A percentile compares a stretch with the other conserved stretches of the same genome.
Evolutionary conservation across 2,797 vertebrate genomes (phyloP).

Genomic region (Pterois miles): DNA sequence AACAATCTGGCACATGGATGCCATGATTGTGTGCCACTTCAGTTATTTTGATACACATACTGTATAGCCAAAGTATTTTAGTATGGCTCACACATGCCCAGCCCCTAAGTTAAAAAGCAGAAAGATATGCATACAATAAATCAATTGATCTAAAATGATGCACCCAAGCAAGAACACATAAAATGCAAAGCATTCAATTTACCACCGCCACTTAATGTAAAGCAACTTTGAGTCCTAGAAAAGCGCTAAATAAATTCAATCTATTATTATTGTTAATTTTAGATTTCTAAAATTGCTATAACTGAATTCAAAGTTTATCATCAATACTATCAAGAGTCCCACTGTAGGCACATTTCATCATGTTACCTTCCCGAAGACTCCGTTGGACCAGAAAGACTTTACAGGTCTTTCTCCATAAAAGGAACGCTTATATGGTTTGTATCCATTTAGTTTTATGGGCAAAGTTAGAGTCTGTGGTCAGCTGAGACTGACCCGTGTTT

Average conservation of each 20-base stretch:
- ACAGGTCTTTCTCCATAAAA: neutral
- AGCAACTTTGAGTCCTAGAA: too few species aligned
- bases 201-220: too few species aligned
- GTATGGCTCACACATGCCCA: neutral
- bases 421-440: slow-evolving; percentile 38
- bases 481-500: slow-evolving; percentile 40
- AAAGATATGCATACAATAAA: neutral
- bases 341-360: neutral
- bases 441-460: slow-evolving; percentile 58
- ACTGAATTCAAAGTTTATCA: neutral
- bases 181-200: neutral
- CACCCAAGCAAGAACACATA: neutral
- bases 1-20: neutral
- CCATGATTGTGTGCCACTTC: neutral
- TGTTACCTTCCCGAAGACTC: neutral
- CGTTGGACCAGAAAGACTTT: neutral
- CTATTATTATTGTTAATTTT: too few species aligned
- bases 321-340: neutral
- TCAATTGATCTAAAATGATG: neutral
- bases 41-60: too few species aligned
- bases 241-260: too few species aligned
- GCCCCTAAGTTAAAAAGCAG: neutral
- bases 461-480: slow-evolving; percentile 54
- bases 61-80: neutral
- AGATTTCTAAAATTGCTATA: neutral